Evolutionary conservation across 2,113 vertebrate genomes (phyloP), one percentile per base, ranked within the genome.

Genomic region (Centrocercus urophasianus): DNA sequence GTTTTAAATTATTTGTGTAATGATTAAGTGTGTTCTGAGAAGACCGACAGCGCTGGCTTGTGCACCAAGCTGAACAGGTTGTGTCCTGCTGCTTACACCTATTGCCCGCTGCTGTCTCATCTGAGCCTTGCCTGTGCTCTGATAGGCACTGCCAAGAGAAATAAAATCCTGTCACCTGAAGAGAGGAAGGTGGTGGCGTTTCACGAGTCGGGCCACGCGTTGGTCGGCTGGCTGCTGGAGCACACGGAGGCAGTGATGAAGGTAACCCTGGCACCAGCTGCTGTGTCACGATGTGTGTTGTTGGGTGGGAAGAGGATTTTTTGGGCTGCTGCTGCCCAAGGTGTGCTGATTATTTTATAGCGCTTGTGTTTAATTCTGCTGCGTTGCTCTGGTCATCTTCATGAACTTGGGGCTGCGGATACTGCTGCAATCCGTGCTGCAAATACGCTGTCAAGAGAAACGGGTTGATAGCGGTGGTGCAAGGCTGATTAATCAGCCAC

Each of bases 181-280:
- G 99, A 99, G 95, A 98, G 98, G 97, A 98, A 96, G 91, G 97
- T 99, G 4, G 98, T 99, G 27, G 99, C 99, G 0, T 99, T 99
- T 72, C 99, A 99, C 0, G 99, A 99, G 59, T 99, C 99, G 0
- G 99, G 99, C 40, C 99, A 99, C 0, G 98, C 98, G 1, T 73
- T 99, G 67, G 99, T 99, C 0, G 99, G 99, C 74, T 99, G 99
- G 99, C 96, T 99, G 77, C 98, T 99, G 64, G 99, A 99, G 89
- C 99, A 99, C 97, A 99, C 99, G 0, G 99, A 99, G 85, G 99
- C 99, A 0, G 99, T 99, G 77, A 98, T 99, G 98, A 99, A 99
- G 99, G 99, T 99, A 97, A 83, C 40, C 27, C 7, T 3, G 0
- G 16, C 11, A 13, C 52, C 66, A 27, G 43, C 18, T 42, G 2